Conservation (phyloP, 2,113 vertebrate genomes). For the Cavia porcellus region DNA sequence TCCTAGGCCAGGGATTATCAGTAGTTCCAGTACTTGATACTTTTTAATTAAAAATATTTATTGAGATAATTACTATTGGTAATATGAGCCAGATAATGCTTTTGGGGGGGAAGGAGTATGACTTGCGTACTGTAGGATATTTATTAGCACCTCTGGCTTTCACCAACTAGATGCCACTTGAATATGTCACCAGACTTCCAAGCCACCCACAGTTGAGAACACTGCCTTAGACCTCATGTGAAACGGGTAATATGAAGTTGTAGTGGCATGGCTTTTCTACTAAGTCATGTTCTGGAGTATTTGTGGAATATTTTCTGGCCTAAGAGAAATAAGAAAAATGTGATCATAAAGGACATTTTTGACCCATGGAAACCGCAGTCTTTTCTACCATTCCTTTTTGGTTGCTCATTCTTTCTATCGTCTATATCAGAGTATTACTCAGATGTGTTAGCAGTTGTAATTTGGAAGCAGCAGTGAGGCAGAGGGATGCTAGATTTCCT, state of each 20-base stretch:
- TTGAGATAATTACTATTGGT: not conserved
- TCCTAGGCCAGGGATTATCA: not conserved
- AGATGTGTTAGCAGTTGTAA: not conserved
- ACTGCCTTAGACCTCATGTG: not conserved
- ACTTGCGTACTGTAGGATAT: not conserved
- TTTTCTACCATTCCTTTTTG: not conserved
- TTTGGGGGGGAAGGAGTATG: not conserved
- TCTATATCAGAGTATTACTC: not conserved
- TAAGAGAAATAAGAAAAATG: conserved; percentile 17
- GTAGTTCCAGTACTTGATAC: not conserved
- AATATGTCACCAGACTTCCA: conserved; percentile 27
- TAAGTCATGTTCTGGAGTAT: not conserved
- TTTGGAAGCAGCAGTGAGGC: not conserved
- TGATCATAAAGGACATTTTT: conserved; percentile 1
- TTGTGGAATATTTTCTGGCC: not conserved
- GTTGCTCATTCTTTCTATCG: not conserved
- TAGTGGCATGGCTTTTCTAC: not conserved
- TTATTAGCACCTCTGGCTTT: not conserved
- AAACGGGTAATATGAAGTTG: not conserved
- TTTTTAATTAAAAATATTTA: not conserved
- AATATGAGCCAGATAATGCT: conserved; percentile 30
- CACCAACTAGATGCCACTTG: not conserved
- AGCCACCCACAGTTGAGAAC: not conserved
- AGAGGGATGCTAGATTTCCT: not conserved
- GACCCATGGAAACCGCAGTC: not conserved